Conservation (phyloP, 1,140 invertebrate species). For the Eciton burchellii region DNA sequence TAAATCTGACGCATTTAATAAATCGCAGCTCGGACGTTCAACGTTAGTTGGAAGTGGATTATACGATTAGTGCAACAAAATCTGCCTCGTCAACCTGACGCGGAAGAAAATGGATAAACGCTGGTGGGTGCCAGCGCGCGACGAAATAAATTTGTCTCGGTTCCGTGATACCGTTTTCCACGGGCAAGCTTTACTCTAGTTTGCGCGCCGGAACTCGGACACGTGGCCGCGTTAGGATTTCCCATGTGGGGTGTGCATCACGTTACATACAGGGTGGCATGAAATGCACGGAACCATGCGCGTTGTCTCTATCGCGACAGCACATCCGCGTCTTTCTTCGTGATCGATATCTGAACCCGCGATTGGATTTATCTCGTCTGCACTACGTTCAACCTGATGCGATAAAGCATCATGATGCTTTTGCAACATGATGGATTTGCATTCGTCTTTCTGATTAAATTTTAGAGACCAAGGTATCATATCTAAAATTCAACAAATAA, state of each 20-base stretch:
- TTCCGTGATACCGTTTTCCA: slow-evolving; percentile 53
- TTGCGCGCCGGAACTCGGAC: slow-evolving; percentile 74
- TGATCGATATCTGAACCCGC: slow-evolving; percentile 30
- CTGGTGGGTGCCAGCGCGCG: neutral
- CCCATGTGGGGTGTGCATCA: slow-evolving; percentile 82
- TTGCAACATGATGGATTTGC: neutral
- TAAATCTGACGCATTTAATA: neutral
- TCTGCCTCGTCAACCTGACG: slow-evolving; percentile 2
- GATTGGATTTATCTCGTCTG: neutral
- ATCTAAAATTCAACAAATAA: neutral
- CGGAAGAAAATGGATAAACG: slow-evolving; percentile 40
- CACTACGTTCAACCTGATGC: neutral
- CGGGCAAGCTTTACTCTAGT: slow-evolving; percentile 66
- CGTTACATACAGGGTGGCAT: slow-evolving; percentile 78
- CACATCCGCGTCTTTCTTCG: slow-evolving; percentile 62
- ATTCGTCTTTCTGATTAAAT: no score
- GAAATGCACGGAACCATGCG: slow-evolving; percentile 79
- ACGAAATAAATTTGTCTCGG: slow-evolving; percentile 49
- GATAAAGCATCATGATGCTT: neutral
- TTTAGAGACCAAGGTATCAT: neutral
- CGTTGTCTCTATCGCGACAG: slow-evolving; percentile 55
- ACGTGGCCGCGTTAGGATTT: slow-evolving; percentile 80
- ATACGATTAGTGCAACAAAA: slow-evolving; percentile 30
- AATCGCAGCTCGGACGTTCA: neutral
- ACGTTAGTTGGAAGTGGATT: slow-evolving; percentile 17